Evolutionary conservation across 2,888 invertebrate species (phyloP), one percentile per base, ranked within the genome.

Genomic region (Ochropleura plecta): DNA sequence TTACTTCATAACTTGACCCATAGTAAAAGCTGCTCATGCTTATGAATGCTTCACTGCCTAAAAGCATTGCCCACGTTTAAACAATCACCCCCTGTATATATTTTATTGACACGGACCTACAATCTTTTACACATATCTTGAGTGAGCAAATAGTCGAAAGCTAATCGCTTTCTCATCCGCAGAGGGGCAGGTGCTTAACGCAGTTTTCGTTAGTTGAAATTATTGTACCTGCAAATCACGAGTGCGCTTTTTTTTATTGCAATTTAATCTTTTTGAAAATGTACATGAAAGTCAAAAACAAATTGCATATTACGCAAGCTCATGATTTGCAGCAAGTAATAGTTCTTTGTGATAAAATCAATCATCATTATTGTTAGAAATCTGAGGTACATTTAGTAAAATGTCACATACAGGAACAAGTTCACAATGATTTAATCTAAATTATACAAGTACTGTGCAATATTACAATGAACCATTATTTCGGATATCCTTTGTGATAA

Each of bases 401-500:
- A 48, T 48, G 8, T 8, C 10, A 55, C 0, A 46, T 69, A 9
- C n/a, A 7, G 5, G 14, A 16, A 49, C 6, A 6, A 30, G 51
- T 14, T 10, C 40, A 18, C 18, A 42, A 48, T 49, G 20, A 40
- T 46, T 40, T 46, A 55, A 40, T 70, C 6, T 16, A 12, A 62
- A n/a, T 66, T 63, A 40, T 53, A 30, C 30, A 30, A 30, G 30
- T 30, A 63, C 49, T 66, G 59, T 60, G 42, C 51, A 70, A 51
- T 68, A 82, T 69, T 71, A 65, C 62, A 73, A 64, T 14, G 46
- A 49, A 55, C 65, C 67, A 70, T 74, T 62, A 30, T 46, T 66
- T 74, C 70, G 82, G 81, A 82, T 74, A 70, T 82, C 78, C 82
- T 71, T 53, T 72, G 16, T 16, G 82, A 82, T 78, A 82, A 73